Evolutionary conservation across 2,797 vertebrate species (phyloP), one percentile per base, ranked within the genome.

Genomic region (Mycteria americana): DNA sequence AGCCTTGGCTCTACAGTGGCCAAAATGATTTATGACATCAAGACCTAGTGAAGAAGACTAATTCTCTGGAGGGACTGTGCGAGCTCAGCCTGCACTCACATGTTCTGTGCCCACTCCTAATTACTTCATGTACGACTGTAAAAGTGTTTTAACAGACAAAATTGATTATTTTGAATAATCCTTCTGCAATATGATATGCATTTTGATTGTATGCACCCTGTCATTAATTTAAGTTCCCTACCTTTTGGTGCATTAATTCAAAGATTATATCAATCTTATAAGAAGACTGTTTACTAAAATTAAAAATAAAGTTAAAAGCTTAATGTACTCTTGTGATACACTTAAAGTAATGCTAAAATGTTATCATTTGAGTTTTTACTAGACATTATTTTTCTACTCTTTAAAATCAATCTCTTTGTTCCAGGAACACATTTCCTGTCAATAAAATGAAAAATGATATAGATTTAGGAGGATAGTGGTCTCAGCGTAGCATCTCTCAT

Each of bases 371-470:
- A 95, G 76, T 98, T 98, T 98, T 98, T 96, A 97, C 97, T 98
- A 98, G 93, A 96, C 92, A 87, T 97, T 98, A 97, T 97, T 98
- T 98, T 97, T 94, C 94, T 95, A 92, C 96, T 97, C 98, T 98
- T 98, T 91, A 98, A 98, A 98, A 98, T 98, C 96, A 98, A 98
- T 98, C 97, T 98, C 98, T 98, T 98, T 97, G 97, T 98, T 98
- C 94, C 94, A 97, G 94, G 85, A 93, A 97, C 96, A 97, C 91
- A 98, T 97, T 97, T 97, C 94, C 97, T 98, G 98, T 99, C 98
- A 98, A 98, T 98, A 98, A 97, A 97, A 98, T 98, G 98, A 98
- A 98, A 98, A 98, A 98, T 98, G 97, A 98, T 98, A 98, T 94
- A 98, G 98, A 98, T 98, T 98, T 97, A 97, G 95, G 97, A 97